Evolutionary conservation across 1,140 invertebrate species (phyloP).

Genomic region (Muscidifurax raptorellus): DNA sequence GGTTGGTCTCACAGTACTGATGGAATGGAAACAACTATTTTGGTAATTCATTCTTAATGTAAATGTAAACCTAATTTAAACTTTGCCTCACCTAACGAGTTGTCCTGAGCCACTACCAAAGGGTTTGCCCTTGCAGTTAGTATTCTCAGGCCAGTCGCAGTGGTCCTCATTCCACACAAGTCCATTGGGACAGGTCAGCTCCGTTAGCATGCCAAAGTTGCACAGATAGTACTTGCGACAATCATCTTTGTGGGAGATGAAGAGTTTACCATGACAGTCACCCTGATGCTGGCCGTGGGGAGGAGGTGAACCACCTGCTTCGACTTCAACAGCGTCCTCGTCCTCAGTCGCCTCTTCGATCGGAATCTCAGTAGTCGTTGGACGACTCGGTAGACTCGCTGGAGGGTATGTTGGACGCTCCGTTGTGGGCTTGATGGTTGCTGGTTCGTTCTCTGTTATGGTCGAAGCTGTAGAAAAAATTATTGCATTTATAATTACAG

Average conservation of each 20-base stretch:
- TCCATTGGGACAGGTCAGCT: constrained; percentile 82
- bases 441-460: constrained; percentile 52
- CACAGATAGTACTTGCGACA: constrained; percentile 89
- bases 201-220: constrained; percentile 81
- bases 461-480: constrained; percentile 16
- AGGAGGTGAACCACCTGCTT: constrained; percentile 56
- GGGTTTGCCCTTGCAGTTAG: constrained; percentile 73
- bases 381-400: not conserved
- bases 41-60: too few relatives aligned
- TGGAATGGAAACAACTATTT: not conserved
- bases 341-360: constrained; percentile 62
- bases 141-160: constrained; percentile 87
- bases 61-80: too few relatives aligned
- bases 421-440: constrained; percentile 38
- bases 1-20: not conserved
- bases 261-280: constrained; percentile 79
- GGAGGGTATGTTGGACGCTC: not conserved
- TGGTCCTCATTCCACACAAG: constrained; percentile 86
- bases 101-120: not conserved
- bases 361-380: constrained; percentile 37
- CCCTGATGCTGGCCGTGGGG: constrained; percentile 55
- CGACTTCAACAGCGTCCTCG: constrained; percentile 67
- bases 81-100: not conserved
- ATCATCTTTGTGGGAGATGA: constrained; percentile 80
- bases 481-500: not conserved